Percentiles rank a stretch among this genome's conserved stretches.
Conservation (phyloP, 2,797 vertebrate genomes). For the Poeciliopsis infans region DNA sequence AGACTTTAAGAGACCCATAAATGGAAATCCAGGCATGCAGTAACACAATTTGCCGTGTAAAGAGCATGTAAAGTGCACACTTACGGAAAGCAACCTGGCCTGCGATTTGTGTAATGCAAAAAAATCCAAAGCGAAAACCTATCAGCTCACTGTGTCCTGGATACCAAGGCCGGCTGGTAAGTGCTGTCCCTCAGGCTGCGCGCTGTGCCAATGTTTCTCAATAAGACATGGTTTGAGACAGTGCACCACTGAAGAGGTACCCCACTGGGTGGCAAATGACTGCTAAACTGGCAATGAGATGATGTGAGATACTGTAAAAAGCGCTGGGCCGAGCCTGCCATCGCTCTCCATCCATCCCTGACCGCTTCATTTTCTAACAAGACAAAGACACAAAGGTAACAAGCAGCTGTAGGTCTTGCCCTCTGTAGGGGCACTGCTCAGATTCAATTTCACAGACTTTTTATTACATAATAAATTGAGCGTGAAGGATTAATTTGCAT, state of each 20-base stretch:
- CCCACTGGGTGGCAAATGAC: conserved; percentile 25
- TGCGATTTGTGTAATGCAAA: conserved; percentile 46
- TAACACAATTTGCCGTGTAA: conserved; percentile 38
- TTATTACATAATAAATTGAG: conserved; percentile 74
- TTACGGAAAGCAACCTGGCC: conserved; percentile 42
- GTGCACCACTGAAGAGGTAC: conserved; percentile 17
- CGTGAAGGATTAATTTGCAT: conserved; percentile 73
- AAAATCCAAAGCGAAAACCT: conserved; percentile 26
- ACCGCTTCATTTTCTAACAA: conserved; percentile 43
- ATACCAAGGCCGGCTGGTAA: conserved; percentile 31
- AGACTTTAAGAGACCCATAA: conserved; percentile 65
- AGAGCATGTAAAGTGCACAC: conserved; percentile 42
- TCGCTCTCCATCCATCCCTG: conserved; percentile 19
- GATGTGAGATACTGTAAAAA: conserved; percentile 26
- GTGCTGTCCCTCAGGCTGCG: conserved; percentile 42
- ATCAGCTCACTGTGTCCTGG: conserved; percentile 36
- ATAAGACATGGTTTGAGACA: conserved; percentile 30
- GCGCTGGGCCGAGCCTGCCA: conserved; percentile 12
- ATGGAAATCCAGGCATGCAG: conserved; percentile 54
- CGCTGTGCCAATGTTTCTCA: conserved; percentile 28
- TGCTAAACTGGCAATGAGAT: conserved; percentile 25
- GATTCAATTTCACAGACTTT: conserved; percentile 68
- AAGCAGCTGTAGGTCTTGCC: conserved; percentile 33
- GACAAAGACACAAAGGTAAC: conserved; percentile 41
- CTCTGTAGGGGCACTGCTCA: conserved; percentile 53